Evolutionary conservation across 2,888 invertebrate species (phyloP).

Genomic region (Camponotus fellah): DNA sequence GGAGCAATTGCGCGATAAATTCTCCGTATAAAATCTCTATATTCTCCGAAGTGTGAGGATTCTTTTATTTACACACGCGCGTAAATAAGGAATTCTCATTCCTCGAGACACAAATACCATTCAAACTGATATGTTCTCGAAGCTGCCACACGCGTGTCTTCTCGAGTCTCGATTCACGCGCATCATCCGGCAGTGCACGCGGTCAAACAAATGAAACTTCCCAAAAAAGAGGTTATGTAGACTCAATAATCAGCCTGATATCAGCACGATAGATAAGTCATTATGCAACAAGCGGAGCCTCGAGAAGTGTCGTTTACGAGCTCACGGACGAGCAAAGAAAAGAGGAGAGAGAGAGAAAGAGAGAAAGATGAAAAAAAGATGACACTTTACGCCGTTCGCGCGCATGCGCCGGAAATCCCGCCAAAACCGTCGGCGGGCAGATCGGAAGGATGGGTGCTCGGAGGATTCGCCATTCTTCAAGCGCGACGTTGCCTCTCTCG

Average conservation of each 20-base stretch:
- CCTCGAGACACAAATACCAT: too few species aligned
- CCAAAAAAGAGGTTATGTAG: constrained; percentile 38
- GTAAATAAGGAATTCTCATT: background rate
- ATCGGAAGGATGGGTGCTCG: constrained; percentile 62
- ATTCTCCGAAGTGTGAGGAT: background rate
- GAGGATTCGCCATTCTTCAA: constrained; percentile 65
- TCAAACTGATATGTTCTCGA: background rate
- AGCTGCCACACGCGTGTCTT: background rate
- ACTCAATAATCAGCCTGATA: constrained; percentile 35
- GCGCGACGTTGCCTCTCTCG: constrained; percentile 32
- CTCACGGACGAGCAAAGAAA: background rate
- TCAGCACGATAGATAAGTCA: constrained; percentile 47
- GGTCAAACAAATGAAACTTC: background rate
- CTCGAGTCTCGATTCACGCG: background rate
- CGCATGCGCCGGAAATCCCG: constrained; percentile 84
- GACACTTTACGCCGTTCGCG: constrained; percentile 70
- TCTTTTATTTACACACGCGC: background rate
- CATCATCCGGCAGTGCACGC: background rate
- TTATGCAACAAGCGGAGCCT: constrained; percentile 67
- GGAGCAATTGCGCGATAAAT: background rate
- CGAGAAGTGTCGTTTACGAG: background rate
- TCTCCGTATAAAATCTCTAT: background rate
- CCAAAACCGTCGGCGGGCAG: constrained; percentile 78
- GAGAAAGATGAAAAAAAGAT: constrained; percentile 61
- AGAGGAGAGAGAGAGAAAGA: constrained; percentile 25